Percentiles rank a stretch among this genome's conserved stretches.
phyloP scores from a whole-genome alignment of 2,113 vertebrate genomes.

The Pseudorectes ferrugineus region DNA sequence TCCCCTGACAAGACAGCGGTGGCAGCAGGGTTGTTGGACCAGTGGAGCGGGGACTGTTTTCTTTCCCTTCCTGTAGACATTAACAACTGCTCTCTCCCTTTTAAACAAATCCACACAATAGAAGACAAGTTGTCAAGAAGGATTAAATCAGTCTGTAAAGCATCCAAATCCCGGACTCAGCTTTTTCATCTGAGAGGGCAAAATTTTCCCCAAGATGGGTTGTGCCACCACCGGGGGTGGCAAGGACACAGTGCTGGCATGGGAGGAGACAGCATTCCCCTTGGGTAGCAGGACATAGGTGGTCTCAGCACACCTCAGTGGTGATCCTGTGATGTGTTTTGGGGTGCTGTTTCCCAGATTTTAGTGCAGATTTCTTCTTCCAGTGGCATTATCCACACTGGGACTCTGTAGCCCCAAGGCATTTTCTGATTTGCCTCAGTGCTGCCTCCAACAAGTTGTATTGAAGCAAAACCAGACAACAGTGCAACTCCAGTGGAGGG shows the following conservation, averaged over 20 bases:
- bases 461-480: neutral
- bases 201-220: neutral
- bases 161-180: accelerated
- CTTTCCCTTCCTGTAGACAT: constrained; percentile 10
- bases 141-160: neutral
- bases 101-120: neutral
- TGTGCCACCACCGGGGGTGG: neutral
- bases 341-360: neutral
- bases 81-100: neutral
- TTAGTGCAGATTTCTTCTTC: neutral
- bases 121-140: constrained; percentile 11
- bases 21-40: neutral
- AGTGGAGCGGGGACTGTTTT: neutral
- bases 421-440: neutral
- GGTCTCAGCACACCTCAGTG: neutral
- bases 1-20: neutral
- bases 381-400: neutral
- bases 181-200: neutral
- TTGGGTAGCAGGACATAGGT: neutral
- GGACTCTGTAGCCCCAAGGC: neutral
- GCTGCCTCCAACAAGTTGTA: neutral
- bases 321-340: neutral
- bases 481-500: neutral
- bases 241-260: no score
- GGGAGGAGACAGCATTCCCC: neutral